Conservation (phyloP, 2,797 vertebrate genomes). For the Anguilla anguilla region DNA sequence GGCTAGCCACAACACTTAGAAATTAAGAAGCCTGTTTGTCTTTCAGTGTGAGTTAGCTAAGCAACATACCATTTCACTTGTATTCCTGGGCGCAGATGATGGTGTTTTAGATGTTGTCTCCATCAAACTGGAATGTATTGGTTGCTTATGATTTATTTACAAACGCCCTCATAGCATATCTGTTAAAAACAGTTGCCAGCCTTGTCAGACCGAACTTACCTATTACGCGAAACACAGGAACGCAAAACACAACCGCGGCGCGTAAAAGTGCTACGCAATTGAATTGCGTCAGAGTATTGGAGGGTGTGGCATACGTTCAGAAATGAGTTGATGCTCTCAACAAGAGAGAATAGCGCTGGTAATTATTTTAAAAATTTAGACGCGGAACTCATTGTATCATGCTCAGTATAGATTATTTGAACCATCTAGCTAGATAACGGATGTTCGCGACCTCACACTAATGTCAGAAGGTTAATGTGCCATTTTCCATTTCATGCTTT, state of each 20-base stretch:
- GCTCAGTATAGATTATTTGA: background rate
- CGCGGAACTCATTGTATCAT: background rate
- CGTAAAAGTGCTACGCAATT: background rate
- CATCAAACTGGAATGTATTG: slow-evolving; percentile 49
- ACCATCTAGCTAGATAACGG: background rate
- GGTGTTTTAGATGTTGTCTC: slow-evolving; percentile 57
- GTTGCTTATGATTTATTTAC: background rate
- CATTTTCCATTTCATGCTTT: background rate
- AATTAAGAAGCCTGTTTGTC: background rate
- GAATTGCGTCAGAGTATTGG: slow-evolving; percentile 7
- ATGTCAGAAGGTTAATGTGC: background rate
- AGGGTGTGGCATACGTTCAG: background rate
- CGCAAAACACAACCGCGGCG: slow-evolving; percentile 9
- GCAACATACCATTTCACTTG: slow-evolving; percentile 37
- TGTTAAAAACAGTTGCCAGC: background rate
- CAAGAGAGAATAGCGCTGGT: too few species aligned
- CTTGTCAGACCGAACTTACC: background rate
- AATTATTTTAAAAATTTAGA: background rate
- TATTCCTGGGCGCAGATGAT: slow-evolving; percentile 40
- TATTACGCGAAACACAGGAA: background rate
- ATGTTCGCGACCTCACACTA: background rate
- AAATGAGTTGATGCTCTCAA: too few species aligned
- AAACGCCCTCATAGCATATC: background rate
- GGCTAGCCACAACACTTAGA: background rate
- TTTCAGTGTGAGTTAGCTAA: background rate